Base-by-base conservation (phyloP, 1,140 invertebrate genomes). In the Sarcophaga bullata region DNA sequence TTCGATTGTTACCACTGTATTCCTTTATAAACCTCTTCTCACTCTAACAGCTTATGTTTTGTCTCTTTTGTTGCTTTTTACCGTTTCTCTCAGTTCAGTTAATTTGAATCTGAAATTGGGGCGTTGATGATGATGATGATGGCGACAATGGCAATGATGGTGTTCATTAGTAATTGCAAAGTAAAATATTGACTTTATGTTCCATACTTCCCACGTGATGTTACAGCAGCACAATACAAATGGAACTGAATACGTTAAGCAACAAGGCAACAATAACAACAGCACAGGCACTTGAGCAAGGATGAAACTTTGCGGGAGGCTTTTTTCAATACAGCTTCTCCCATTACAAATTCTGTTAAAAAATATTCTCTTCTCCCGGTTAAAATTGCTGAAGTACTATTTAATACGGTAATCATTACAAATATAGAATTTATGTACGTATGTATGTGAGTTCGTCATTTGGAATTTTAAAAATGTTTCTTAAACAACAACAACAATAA, bases 141-240 rank as follows among this genome's bases (percentile, higher is more conserved):
- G 25, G 25, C 25, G 25, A 37, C 25, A 37, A 37, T 37, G 25
- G 25, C 25, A 37, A 37, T 37, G 11, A n/a, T 58, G 62, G 75
- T 78, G 48, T 78, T 78, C 75, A 78, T 78, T 78, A 78, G 75
- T 78, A 78, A 78, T 78, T 78, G 75, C 75, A 50, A 78, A 78
- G 75, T n/a, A 50, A 50, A 78, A 78, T 78, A 78, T 78, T 78
- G 48, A 78, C 75, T 78, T 78, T 78, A 78, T 78, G 8, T 78
- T 78, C 49, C 75, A 50, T 78, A 15, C 75, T 50, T 50, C 49
- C 49, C 75, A 78, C 75, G 75, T 78, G 75, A 78, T 52, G 75
- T 78, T 50, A 50, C 75, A 37, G 25, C 25, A 37, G 25, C 25
- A 37, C 25, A 37, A 37, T 4, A 78, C 48, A 50, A 78, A 68